phyloP scores from a whole-genome alignment of 2,888 invertebrate species.

The Volucella inanis region DNA sequence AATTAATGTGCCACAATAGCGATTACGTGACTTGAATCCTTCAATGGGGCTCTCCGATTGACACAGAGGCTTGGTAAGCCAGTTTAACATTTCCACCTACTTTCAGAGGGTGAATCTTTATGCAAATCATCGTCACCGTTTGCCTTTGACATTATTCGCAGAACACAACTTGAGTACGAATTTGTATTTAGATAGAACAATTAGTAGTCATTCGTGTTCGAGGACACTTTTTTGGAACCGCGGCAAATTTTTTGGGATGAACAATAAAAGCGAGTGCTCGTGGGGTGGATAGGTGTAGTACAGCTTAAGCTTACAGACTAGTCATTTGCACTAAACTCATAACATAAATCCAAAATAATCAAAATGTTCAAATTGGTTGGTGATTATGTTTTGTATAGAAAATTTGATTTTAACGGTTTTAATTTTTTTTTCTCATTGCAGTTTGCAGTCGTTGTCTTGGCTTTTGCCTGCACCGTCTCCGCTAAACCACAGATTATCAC shows the following conservation, averaged over 20 bases:
- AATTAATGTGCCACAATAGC: constrained; percentile 68
- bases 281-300: constrained; percentile 49
- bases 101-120: constrained; percentile 45
- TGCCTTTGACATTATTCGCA: constrained; percentile 33
- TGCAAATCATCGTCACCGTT: constrained; percentile 20
- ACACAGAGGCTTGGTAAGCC: constrained; percentile 26
- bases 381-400: not conserved
- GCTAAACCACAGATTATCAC: constrained; percentile 83
- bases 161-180: constrained; percentile 14
- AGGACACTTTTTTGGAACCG: constrained; percentile 43
- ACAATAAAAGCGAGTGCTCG: constrained; percentile 66
- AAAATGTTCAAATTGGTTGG: constrained; percentile 72
- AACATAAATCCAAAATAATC: constrained; percentile 6
- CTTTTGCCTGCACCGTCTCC: constrained; percentile 83
- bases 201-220: constrained; percentile 42
- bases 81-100: constrained; percentile 24
- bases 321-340: constrained; percentile 41
- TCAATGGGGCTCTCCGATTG: constrained; percentile 13
- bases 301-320: constrained; percentile 58
- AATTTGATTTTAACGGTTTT: constrained; percentile 23
- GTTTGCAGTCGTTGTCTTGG: constrained; percentile 83
- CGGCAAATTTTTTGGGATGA: constrained; percentile 20
- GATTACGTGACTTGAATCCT: constrained; percentile 58
- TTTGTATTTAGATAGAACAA: constrained; percentile 49
- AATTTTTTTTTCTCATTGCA: constrained; percentile 58